phyloP scores from a whole-genome alignment of 2,888 invertebrate species.

The Chrysolina americana region DNA sequence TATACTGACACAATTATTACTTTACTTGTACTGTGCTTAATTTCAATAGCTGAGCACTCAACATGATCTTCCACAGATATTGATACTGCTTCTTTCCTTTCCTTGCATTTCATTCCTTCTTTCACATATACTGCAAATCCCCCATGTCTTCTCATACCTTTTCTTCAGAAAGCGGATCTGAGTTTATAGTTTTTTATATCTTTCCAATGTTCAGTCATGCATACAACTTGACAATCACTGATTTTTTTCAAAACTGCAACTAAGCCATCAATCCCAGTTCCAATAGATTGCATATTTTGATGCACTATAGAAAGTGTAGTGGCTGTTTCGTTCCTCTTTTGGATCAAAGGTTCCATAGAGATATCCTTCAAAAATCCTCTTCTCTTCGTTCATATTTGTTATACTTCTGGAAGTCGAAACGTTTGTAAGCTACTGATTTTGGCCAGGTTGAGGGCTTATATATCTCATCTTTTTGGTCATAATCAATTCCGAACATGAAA shows the following conservation, averaged over 20 bases:
- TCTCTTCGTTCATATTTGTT: no score
- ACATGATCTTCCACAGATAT: background rate
- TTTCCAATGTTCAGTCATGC: background rate
- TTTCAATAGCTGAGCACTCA: background rate
- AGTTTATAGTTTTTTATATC: background rate
- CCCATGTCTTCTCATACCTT: background rate
- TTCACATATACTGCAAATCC: conserved; percentile 5
- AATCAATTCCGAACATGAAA: no score
- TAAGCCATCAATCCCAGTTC: background rate
- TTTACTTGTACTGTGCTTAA: background rate
- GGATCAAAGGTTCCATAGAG: background rate
- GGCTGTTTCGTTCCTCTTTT: background rate
- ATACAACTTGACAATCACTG: conserved; percentile 4
- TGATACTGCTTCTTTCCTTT: conserved; percentile 2
- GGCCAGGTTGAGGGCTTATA: no score
- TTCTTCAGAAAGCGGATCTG: conserved; percentile 7
- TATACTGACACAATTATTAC: background rate
- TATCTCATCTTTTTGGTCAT: no score
- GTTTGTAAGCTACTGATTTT: no score
- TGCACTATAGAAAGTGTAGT: background rate
- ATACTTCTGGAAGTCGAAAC: no score
- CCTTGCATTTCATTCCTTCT: background rate
- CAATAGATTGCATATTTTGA: conserved; percentile 10
- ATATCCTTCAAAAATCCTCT: no score
- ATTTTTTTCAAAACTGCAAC: background rate